Evolutionary conservation across 1,140 invertebrate genomes (phyloP), one percentile per base, ranked within the genome.

Genomic region (Spodoptera frugiperda): DNA sequence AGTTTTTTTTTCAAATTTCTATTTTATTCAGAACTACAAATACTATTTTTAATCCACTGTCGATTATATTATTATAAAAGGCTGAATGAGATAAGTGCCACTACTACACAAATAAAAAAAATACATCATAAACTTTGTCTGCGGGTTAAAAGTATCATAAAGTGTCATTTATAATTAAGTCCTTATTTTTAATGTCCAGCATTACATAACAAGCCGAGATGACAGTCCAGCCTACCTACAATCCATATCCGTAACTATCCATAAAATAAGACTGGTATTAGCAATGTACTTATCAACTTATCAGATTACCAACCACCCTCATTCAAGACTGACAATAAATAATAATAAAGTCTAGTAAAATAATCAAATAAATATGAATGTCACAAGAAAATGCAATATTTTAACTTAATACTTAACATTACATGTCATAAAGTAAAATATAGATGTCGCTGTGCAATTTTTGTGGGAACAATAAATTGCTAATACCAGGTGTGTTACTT

Each of bases 171-270:
- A 61, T 33, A 73, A 51, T 25, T 63, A 75, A 75, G n/a, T 21
- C 25, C 33, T 65, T 65, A 75, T 51, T 51, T 48, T 68, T 48
- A 57, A 76, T 76, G 74, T 76, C 74, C 74, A 68, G 74, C 74
- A 76, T 76, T 68, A 76, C 63, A 76, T 76, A 49, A 76, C 48
- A 11, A 57, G 21, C 21, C 39, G 4, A 49, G 72, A 15, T 75
- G 72, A 75, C 51, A 39, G 21, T 49, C 33, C 53, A 65, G 17
- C 70, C 44, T 73, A 75, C 57, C 44, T 53, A 53, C 30, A 75
- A 75, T 12, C 17, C 33, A 6, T 39, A 39, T 39, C 51, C 21
- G 14, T 74, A 74, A 61, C 21, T 74, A 74, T 33, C 57, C 25
- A 17, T 30, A 10, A 63, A 15, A 15, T 57, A 39, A 21, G 17